Base-by-base conservation (phyloP, 2,113 vertebrate species). In the Rissa tridactyla region DNA sequence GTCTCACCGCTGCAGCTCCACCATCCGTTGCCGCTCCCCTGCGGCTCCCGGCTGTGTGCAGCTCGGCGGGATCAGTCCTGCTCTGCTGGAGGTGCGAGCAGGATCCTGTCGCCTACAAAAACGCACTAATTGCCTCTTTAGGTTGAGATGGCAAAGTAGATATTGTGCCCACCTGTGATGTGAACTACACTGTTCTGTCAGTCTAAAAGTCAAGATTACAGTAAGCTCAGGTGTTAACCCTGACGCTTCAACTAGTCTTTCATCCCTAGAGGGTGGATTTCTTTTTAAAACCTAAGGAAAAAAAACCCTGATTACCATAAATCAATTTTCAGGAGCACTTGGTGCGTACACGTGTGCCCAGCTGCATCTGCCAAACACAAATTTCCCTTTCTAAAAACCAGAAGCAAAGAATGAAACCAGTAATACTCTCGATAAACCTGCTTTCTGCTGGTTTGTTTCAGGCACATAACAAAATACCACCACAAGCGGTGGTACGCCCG, bases 141-240 rank as follows among this genome's bases (percentile, higher is more conserved):
- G 40, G 51, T 26, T 3, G 9, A 70, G 42, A 27, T 8, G 62
- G 34, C 0, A 5, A 87, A 68, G 60, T 79, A 46, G 69, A n/a
- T 65, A 21, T 54, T 93, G 75, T 54, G 62, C 77, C 60, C 72
- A 25, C 58, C 64, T 94, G 76, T 57, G 72, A 73, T 62, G 62
- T 19, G 47, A 94, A 68, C 49, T 22, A 17, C 65, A 30, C n/a
- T 30, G n/a, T 47, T 93, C 90, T 52, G 29, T 42, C 78, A 65
- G 82, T n/a, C 54, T 87, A 38, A 73, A 80, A 86, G 85, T 73
- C 62, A 80, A 73, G 88, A 92, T 90, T 92, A 86, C 17, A 38
- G 46, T 83, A 92, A 92, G 71, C 62, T 80, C 85, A 90, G 85
- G 82, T 88, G 87, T 94, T 94, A 91, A 96, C 36, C 38, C 46